Base-by-base conservation (phyloP, 2,113 vertebrate genomes). In the Polypterus senegalus region DNA sequence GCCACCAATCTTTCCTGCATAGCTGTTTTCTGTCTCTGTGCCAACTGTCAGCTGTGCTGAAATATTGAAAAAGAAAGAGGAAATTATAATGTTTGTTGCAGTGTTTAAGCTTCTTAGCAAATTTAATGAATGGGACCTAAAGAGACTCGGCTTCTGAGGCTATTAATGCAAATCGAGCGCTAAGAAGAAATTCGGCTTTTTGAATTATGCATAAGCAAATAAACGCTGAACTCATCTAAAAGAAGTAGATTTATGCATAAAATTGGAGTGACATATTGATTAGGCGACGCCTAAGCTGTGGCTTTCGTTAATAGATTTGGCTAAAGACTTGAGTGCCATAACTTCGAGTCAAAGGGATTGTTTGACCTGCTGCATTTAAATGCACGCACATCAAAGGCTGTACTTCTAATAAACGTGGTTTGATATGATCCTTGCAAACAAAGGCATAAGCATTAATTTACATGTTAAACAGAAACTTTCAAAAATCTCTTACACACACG, bases 11-110 rank as follows among this genome's bases (percentile, higher is more conserved):
- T 27, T 27, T 27, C 27, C 27, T 27, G 27, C 27, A 27, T 27
- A 27, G 27, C 27, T 27, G 27, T 27, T 27, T 27, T 27, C 27
- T 27, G 27, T 27, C 27, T 27, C 27, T 27, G 27, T 27, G 27
- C 27, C 27, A 27, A 27, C 27, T 27, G 27, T 27, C 27, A 27
- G 27, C 27, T 27, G 27, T 27, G 27, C 27, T 53, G 46, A 61
- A 61, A 10, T 54, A 54, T 63, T 62, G 46, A 55, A 65, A 59
- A 60, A 53, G 83, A 83, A 85, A 81, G 9, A 82, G 74, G 76
- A 87, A 85, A 84, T 85, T 80, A 80, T 77, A 84, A 85, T 83
- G 82, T 86, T 83, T 87, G 78, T 85, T 84, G 85, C 81, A 85
- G 82, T 79, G 76, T 82, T 71, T 79, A 87, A 84, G 69, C 80